A percentile compares a stretch with the other conserved stretches of the same genome.
Evolutionary conservation across 2,888 invertebrate genomes (phyloP).

Genomic region (Leptodirus hochenwartii): DNA sequence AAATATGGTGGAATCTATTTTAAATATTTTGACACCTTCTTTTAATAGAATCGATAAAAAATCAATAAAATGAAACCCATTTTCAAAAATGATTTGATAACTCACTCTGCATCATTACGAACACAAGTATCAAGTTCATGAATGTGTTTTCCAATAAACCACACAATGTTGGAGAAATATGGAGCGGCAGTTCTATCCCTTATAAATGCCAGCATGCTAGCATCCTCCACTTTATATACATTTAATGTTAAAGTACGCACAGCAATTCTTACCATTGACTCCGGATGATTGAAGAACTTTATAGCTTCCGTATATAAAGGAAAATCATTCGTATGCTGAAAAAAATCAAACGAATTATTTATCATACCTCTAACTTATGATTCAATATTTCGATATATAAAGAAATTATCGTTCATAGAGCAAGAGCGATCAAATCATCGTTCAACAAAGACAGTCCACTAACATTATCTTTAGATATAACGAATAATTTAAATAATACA

Average conservation of each 20-base stretch:
- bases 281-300: slow-evolving; percentile 97
- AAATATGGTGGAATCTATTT: too few relatives aligned
- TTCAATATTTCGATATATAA: not conserved
- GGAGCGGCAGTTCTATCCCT: slow-evolving; percentile 93
- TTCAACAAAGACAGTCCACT: too few relatives aligned
- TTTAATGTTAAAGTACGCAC: slow-evolving; percentile 94
- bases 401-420: too few relatives aligned
- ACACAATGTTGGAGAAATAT: slow-evolving; percentile 95
- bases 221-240: slow-evolving; percentile 87
- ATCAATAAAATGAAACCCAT: too few relatives aligned
- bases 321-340: slow-evolving; percentile 93
- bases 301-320: slow-evolving; percentile 98
- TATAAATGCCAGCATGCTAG: slow-evolving; percentile 89
- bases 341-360: slow-evolving; percentile 13
- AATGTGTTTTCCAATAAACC: slow-evolving; percentile 97
- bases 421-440: too few relatives aligned
- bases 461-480: too few relatives aligned
- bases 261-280: slow-evolving; percentile 98
- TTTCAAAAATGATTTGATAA: too few relatives aligned
- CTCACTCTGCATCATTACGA: slow-evolving; percentile 82
- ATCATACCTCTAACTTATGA: slow-evolving; percentile 1
- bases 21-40: too few relatives aligned
- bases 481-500: too few relatives aligned
- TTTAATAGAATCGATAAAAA: too few relatives aligned
- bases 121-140: slow-evolving; percentile 90